Conservation (phyloP, 2,888 invertebrate genomes). For the Xiphydria camelus region DNA sequence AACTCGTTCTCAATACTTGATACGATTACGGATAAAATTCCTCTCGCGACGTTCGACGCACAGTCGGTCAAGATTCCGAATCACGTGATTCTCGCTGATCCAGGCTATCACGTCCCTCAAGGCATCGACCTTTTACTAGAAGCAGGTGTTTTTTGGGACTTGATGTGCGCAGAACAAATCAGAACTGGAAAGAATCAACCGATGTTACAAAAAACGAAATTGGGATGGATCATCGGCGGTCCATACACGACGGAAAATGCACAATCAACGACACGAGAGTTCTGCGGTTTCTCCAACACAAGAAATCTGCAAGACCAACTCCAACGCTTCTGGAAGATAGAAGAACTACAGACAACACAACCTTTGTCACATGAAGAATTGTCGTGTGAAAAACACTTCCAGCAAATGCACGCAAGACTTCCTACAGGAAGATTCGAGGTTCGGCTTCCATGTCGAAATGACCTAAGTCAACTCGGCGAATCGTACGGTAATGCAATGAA, state of each 20-base stretch:
- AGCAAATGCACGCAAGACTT: conserved; percentile 4
- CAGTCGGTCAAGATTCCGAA: conserved; percentile 1
- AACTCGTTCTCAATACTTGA: conserved; percentile 11
- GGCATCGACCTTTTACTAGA: conserved; percentile 9
- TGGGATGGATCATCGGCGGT: conserved; percentile 15
- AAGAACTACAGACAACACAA: conserved; percentile 2
- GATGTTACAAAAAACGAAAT: conserved; percentile 12
- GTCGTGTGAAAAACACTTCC: conserved; percentile 16
- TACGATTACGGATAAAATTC: conserved; percentile 11
- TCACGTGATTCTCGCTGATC: conserved; percentile 11
- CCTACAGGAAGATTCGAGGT: conserved; percentile 12
- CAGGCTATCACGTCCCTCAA: conserved; percentile 7
- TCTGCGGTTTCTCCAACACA: conserved; percentile 9
- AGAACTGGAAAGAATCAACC: conserved; percentile 6
- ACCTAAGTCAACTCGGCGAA: conserved; percentile 16
- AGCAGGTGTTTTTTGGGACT: conserved; percentile 13
- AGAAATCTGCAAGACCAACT: conserved; percentile 13
- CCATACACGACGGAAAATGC: conserved; percentile 2
- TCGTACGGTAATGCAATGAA: conserved; percentile 12
- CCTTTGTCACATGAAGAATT: conserved; percentile 9
- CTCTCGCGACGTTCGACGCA: conserved; percentile 4
- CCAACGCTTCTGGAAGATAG: conserved; percentile 16
- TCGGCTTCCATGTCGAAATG: conserved; percentile 2
- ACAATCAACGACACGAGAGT: background rate
- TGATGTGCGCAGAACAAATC: conserved; percentile 12